Evolutionary conservation across 2,797 vertebrate genomes (phyloP), one percentile per base, ranked within the genome.

Genomic region (Allenopithecus nigroviridis): DNA sequence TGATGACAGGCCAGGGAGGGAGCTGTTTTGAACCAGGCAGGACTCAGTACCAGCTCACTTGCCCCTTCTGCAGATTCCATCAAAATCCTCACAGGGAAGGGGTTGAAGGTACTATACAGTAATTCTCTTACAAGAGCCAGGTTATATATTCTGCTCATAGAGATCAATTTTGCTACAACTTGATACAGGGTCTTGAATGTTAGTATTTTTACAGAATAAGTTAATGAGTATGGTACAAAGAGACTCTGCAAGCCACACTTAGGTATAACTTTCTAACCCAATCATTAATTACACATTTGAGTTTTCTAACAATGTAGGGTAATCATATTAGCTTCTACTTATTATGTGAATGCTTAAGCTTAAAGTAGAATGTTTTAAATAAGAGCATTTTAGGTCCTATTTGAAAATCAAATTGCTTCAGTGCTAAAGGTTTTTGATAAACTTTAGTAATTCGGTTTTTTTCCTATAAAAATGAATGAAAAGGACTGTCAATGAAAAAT

Each of bases 351-450:
- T 74, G 55, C 33, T 91, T 91, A 72, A 46, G 12, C 74, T 74
- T 68, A 19, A 95, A 68, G 41, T 22, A 75, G 39, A 89, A 28
- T 68, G 93, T 95, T 90, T 41, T 8, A 72, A 87, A 19, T 24
- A 41, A 83, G 17, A 72, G 11, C 5, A 86, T 81, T 93, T 95
- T 79, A 87, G 91, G 50, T 30, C 57, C n/a, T 81, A 90, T 92
- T 57, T 33, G 50, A 84, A 96, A 96, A 89, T n/a, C 28, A 86
- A 96, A 87, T 6, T 81, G n/a, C 12, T 90, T 61, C 43, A 96
- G 13, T 57, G 9, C 24, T 91, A 85, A 79, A 76, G 10, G 48
- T 46, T 85, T 85, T 75, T 84, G 53, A 48, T 81, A 85, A 74
- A 16, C 39, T 68, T 91, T 26, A 72, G 50, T 68, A 74, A 85